A percentile compares a stretch with the other conserved stretches of the same genome.
These are phyloP conservation scores for Galagoides demidoff DNA, from an alignment of 2,797 vertebrate genomes.

Conservation along the genomic window DNA sequence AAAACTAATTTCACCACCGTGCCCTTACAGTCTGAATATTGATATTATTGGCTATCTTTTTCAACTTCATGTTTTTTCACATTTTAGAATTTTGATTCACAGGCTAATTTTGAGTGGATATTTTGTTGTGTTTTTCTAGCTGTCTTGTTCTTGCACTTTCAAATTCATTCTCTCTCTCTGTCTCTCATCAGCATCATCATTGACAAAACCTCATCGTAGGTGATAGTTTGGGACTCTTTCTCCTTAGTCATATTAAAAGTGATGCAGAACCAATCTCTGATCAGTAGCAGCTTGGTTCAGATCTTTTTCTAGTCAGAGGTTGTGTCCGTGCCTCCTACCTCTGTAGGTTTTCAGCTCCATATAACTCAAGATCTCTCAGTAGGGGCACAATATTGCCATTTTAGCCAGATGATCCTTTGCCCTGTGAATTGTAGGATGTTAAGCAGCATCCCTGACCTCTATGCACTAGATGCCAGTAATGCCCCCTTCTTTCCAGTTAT, in stretches of 20 bases:
- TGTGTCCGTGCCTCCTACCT: neutral
- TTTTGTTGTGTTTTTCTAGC: neutral
- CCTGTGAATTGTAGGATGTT: neutral
- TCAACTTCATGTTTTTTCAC: neutral
- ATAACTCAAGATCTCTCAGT: slow-evolving; percentile 33
- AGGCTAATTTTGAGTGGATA: neutral
- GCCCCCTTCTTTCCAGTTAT: neutral
- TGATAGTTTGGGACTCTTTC: neutral
- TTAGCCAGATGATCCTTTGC: neutral
- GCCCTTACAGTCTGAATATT: slow-evolving; percentile 27
- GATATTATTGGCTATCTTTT: neutral
- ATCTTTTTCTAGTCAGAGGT: slow-evolving; percentile 14
- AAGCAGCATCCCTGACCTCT: neutral
- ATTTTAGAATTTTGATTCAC: slow-evolving; percentile 30
- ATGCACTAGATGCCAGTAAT: neutral
- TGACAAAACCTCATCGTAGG: neutral
- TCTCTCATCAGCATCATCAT: neutral
- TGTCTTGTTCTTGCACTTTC: neutral
- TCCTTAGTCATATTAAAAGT: neutral
- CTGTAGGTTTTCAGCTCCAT: neutral
- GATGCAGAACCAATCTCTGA: neutral
- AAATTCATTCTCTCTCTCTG: neutral
- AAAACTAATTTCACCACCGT: neutral
- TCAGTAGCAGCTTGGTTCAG: neutral
- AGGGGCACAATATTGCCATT: neutral